These are phyloP conservation scores for Epistrophella euchroma DNA, from an alignment of 2,888 invertebrate genomes.

Conservation along the genomic window DNA sequence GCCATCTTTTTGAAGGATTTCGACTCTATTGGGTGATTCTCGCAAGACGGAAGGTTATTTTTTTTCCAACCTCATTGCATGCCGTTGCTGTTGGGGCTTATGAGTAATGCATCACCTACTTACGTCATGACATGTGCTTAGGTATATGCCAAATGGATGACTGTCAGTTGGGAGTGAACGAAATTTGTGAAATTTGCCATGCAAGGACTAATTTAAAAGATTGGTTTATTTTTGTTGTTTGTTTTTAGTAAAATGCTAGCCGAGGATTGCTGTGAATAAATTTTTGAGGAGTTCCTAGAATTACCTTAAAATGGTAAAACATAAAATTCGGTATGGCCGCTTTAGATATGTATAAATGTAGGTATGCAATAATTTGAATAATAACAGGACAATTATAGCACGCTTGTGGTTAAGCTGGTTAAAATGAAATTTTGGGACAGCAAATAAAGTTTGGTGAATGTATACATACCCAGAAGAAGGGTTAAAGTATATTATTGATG, in stretches of 20 bases:
- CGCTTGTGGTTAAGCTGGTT: too few species aligned
- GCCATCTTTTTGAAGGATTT: constrained; percentile 1
- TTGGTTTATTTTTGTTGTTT: constrained; percentile 34
- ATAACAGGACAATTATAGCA: too few species aligned
- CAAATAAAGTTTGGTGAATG: too few species aligned
- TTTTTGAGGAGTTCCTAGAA: neutral
- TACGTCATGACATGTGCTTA: constrained; percentile 16
- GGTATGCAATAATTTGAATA: too few species aligned
- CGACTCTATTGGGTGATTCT: constrained; percentile 5
- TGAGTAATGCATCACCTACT: constrained; percentile 42
- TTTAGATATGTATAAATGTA: neutral
- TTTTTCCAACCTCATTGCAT: constrained; percentile 1
- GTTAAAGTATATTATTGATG: too few species aligned
- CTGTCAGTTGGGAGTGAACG: constrained; percentile 32
- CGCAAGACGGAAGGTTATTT: neutral
- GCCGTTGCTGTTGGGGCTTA: constrained; percentile 12
- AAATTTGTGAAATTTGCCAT: constrained; percentile 38
- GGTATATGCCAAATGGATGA: constrained; percentile 14
- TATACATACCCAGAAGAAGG: too few species aligned
- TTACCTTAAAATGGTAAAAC: neutral
- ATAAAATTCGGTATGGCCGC: neutral
- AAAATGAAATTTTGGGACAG: too few species aligned
- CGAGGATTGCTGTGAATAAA: neutral
- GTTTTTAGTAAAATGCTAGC: neutral
- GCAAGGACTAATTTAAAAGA: constrained; percentile 45